These are phyloP conservation scores for Tipula helvola DNA, from an alignment of 2,888 invertebrate species.

Conservation along the genomic window DNA sequence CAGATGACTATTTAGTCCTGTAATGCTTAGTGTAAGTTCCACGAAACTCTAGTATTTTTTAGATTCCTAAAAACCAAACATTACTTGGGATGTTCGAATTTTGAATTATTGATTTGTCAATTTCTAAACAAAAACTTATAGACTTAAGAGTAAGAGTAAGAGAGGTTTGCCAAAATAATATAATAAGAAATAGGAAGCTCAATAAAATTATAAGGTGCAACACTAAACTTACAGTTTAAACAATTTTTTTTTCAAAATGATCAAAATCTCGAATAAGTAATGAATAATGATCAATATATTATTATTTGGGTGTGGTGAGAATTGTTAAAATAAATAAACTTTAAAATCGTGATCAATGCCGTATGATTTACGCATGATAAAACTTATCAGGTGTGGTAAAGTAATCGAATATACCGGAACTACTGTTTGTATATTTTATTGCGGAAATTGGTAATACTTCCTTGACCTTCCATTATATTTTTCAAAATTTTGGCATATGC, in stretches of 20 bases:
- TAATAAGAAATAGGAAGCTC: no score
- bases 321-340: background rate
- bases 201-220: no score
- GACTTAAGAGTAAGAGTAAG: no score
- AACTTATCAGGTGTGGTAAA: background rate
- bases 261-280: background rate
- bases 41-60: no score
- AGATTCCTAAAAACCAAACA: no score
- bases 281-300: background rate
- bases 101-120: no score
- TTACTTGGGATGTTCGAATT: no score
- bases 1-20: background rate
- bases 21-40: no score
- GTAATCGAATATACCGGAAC: background rate
- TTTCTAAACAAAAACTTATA: no score
- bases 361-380: background rate
- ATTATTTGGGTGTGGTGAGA: background rate
- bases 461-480: background rate
- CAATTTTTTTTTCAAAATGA: background rate
- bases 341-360: background rate
- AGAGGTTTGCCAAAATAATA: no score
- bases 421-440: background rate
- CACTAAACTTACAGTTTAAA: no score
- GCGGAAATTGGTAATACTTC: background rate
- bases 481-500: background rate